These are phyloP conservation scores for Aspiorhynchus laticeps DNA, from an alignment of 2,113 vertebrate genomes.

Conservation along the genomic window DNA sequence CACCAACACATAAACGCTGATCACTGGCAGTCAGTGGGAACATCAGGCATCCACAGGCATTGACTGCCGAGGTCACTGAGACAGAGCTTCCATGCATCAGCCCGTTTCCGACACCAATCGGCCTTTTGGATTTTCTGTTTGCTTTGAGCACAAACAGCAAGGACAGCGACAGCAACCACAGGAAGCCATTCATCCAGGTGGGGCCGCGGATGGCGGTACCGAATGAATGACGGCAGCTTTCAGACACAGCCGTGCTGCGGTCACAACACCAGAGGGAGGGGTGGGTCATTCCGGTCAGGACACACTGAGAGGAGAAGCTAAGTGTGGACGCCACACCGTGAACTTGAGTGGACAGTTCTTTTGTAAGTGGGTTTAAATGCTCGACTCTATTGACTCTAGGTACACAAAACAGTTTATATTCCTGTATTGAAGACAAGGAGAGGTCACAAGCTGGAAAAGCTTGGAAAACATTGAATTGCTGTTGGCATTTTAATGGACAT, in stretches of 20 bases:
- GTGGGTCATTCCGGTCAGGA: slow-evolving; percentile 35
- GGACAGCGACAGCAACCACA: slow-evolving; percentile 61
- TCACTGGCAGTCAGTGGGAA: neutral
- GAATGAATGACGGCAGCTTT: slow-evolving; percentile 75
- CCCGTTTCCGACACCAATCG: slow-evolving; percentile 33
- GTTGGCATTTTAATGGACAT: slow-evolving; percentile 11
- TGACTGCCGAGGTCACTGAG: slow-evolving; percentile 29
- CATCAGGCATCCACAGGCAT: slow-evolving; percentile 46
- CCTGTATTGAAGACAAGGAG: neutral
- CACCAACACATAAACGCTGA: neutral
- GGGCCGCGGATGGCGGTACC: slow-evolving; percentile 50
- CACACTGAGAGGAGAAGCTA: slow-evolving; percentile 11
- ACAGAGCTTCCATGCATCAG: slow-evolving; percentile 56
- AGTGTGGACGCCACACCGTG: neutral
- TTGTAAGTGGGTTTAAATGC: neutral
- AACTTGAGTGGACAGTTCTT: slow-evolving; percentile 11
- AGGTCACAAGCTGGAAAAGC: neutral
- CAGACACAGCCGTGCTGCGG: slow-evolving; percentile 26
- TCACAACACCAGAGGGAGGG: slow-evolving; percentile 41
- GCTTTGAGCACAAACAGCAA: slow-evolving; percentile 46
- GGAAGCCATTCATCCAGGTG: slow-evolving; percentile 75
- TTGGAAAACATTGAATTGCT: neutral
- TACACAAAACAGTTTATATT: neutral
- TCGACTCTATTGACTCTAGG: neutral
- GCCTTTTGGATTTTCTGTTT: slow-evolving; percentile 32